Base-by-base conservation (phyloP, 2,797 vertebrate species). In the Triplophysa bombifrons region DNA sequence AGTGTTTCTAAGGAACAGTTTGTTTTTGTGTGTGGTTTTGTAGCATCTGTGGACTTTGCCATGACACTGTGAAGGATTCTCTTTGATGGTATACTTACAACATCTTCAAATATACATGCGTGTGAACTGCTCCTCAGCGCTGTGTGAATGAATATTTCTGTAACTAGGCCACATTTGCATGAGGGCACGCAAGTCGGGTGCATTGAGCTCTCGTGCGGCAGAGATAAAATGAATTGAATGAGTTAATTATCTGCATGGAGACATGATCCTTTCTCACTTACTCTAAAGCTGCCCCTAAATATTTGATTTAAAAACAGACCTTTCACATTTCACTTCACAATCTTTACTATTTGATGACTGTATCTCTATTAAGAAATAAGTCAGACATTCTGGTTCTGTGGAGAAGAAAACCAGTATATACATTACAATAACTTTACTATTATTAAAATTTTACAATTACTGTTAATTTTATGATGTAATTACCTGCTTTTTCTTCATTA, bases 121-220 rank as follows among this genome's bases (percentile, higher is more conserved):
- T 51, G 6, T 60, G 16, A 80, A 78, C 63, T 53, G 25, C 25
- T 68, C 48, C 25, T 68, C 48, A 19, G 16, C 64, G 70, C 48
- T 44, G 74, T 68, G 76, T 85, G 77, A 85, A 82, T 87, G 80
- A 81, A 74, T 22, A 72, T 77, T 84, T 82, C 67, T 65, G 55
- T 80, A 85, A 87, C 58, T 84, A 74, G 78, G 77, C 58, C 77
- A 80, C 74, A 85, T 84, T 84, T 86, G 80, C 81, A 85, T 82
- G 60, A 71, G 27, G 66, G 48, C 56, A 72, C 63, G 48, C 68
- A 78, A 66, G 78, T 27, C 56, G 64, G 73, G 63, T 64, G 55
- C 16, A 58, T 58, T 69, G 61, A 83, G 71, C 69, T 70, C 82
- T 76, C 8, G 3, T 27, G 51, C 2, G n/a, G 50, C 22, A 14